Conservation (phyloP, 2,797 vertebrate genomes). For the Malurus leucopterus region DNA sequence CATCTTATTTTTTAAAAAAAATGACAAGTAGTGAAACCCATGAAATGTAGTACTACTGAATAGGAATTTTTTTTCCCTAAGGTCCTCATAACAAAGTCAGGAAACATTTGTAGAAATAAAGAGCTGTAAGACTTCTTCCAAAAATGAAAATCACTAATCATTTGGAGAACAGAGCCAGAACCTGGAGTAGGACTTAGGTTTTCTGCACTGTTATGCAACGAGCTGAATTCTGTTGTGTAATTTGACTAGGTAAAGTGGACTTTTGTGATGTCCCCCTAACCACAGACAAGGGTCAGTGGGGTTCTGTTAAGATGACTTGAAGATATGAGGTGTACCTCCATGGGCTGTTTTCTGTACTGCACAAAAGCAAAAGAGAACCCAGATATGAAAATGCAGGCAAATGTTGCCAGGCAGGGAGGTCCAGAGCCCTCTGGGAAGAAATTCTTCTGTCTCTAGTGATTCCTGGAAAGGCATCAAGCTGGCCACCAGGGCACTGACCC, state of each 20-base stretch:
- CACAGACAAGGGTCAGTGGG: not conserved
- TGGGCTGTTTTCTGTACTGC: not conserved
- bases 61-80: not conserved
- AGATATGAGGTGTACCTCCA: not conserved
- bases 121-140: not conserved
- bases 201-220: not conserved
- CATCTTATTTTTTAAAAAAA: not conserved
- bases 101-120: not conserved
- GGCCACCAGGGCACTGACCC: not conserved
- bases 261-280: not conserved
- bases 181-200: not conserved
- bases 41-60: not conserved
- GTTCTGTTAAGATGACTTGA: not conserved
- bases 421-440: not conserved
- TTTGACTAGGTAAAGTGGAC: not conserved
- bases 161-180: not conserved
- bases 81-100: not conserved
- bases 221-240: not conserved
- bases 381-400: not conserved
- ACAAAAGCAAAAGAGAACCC: not conserved
- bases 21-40: not conserved
- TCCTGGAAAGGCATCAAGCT: slow-evolving; percentile 1
- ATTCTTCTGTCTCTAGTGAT: not conserved
- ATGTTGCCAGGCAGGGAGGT: not conserved
- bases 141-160: not conserved